Conservation (phyloP, 2,797 vertebrate genomes). For the Sternotherus odoratus region DNA sequence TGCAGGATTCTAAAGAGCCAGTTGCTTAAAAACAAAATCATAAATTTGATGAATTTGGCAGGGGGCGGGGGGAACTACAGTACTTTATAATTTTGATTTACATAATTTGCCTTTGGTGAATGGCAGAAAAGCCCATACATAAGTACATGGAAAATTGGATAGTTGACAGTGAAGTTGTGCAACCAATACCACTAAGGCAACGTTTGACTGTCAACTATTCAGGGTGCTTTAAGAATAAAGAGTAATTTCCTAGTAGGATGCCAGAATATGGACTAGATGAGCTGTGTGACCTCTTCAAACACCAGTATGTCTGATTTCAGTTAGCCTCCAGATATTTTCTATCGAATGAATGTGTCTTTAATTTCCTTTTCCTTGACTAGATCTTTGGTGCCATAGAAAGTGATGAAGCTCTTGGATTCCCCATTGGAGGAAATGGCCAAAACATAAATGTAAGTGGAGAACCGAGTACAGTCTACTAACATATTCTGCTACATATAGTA, state of each 20-base stretch:
- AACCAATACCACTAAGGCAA: background rate
- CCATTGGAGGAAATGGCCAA: slow-evolving; percentile 84
- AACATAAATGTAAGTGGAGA: slow-evolving; percentile 88
- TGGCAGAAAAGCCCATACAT: background rate
- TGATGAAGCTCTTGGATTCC: slow-evolving; percentile 91
- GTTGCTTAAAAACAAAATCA: background rate
- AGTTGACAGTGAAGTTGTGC: background rate
- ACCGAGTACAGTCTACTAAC: background rate
- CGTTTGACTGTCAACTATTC: background rate
- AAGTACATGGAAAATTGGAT: background rate
- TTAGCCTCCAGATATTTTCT: background rate
- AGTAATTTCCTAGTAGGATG: background rate
- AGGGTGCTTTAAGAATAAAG: background rate
- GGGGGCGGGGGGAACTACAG: background rate
- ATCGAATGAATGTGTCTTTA: background rate
- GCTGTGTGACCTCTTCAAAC: background rate
- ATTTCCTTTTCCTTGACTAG: slow-evolving; percentile 71
- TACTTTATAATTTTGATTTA: background rate
- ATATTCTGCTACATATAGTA: background rate
- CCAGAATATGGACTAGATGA: slow-evolving; percentile 8
- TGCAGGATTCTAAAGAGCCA: background rate
- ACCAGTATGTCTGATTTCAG: background rate
- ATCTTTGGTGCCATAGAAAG: slow-evolving; percentile 93
- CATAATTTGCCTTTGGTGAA: background rate
- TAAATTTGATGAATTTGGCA: background rate